phyloP scores from a whole-genome alignment of 2,888 invertebrate genomes.

The Aproaerema taeniolella region DNA sequence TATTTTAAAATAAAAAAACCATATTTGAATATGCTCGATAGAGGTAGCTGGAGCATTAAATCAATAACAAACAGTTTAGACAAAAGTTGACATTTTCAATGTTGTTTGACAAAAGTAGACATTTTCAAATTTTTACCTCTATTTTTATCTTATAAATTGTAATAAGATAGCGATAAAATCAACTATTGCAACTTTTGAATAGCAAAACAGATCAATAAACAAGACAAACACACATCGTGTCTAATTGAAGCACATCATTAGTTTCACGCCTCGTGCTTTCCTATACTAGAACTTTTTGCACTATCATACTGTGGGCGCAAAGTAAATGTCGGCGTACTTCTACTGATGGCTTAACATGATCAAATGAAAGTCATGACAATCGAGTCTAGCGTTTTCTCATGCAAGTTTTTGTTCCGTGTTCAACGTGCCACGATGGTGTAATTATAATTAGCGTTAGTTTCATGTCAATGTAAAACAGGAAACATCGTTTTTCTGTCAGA shows the following conservation, averaged over 20 bases:
- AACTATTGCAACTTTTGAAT: too few species aligned
- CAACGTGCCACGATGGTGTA: slow-evolving; percentile 33
- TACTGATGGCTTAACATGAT: slow-evolving; percentile 29
- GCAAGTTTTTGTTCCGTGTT: slow-evolving; percentile 36
- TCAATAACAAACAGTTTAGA: too few species aligned
- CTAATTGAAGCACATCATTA: slow-evolving; percentile 40
- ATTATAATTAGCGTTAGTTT: slow-evolving; percentile 42
- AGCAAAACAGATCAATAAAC: background rate
- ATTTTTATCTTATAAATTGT: too few species aligned
- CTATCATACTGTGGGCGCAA: slow-evolving; percentile 24
- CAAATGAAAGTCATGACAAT: slow-evolving; percentile 20
- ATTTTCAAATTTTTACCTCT: too few species aligned
- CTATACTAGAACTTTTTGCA: slow-evolving; percentile 28
- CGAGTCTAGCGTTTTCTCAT: slow-evolving; percentile 11
- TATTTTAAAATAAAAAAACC: too few species aligned
- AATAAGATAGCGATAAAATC: too few species aligned
- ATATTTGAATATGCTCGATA: too few species aligned
- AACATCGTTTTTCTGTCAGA: slow-evolving; percentile 34
- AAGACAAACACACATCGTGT: slow-evolving; percentile 5
- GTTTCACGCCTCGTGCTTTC: slow-evolving; percentile 33
- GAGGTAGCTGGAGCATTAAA: too few species aligned
- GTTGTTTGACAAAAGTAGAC: too few species aligned
- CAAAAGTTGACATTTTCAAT: too few species aligned
- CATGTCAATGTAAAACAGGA: slow-evolving; percentile 38
- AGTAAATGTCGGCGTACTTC: slow-evolving; percentile 36